Conservation (phyloP, 2,797 vertebrate species). For the Simalia tracyae region DNA sequence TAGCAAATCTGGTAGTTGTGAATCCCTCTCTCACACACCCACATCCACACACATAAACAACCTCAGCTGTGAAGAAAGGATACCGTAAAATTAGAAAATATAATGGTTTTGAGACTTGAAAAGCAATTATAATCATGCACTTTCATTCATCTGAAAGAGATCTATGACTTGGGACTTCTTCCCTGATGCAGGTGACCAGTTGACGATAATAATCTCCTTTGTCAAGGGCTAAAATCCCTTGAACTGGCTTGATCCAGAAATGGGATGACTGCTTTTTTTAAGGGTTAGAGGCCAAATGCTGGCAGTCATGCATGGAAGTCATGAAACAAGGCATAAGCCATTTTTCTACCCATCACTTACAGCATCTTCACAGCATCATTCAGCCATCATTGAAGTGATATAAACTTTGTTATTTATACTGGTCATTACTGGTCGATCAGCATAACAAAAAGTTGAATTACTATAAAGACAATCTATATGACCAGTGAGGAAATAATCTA, state of each 20-base stretch:
- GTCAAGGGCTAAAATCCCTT: background rate
- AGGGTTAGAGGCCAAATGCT: background rate
- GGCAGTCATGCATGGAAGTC: background rate
- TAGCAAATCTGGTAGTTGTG: background rate
- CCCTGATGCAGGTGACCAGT: background rate
- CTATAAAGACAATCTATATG: background rate
- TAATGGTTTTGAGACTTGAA: background rate
- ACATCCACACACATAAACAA: background rate
- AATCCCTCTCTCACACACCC: background rate
- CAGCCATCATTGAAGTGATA: background rate
- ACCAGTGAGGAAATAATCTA: too few species aligned
- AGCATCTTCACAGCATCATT: background rate
- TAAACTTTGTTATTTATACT: background rate
- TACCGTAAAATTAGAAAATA: background rate
- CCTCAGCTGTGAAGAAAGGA: background rate
- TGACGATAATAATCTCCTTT: background rate
- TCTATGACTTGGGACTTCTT: background rate
- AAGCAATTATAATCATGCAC: background rate
- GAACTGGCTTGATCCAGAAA: background rate
- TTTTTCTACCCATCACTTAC: background rate
- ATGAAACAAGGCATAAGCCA: background rate
- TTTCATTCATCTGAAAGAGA: background rate
- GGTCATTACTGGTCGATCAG: background rate
- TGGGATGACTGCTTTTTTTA: background rate
- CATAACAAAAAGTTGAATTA: background rate